Base-by-base conservation (phyloP, 1,140 invertebrate genomes). In the Hormaphis cornu region DNA sequence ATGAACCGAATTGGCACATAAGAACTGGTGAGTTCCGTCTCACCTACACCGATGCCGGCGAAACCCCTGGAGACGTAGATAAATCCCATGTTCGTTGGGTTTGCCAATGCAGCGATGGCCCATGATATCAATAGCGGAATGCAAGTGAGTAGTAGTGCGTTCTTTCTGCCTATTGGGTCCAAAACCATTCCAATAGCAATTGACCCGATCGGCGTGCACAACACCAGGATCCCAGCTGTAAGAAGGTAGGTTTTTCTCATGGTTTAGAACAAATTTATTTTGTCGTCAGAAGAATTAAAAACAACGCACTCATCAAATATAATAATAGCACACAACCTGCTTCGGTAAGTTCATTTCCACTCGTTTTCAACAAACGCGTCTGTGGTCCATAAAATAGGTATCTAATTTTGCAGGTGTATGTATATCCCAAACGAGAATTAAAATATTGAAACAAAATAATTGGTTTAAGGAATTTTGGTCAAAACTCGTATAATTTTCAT, bases 81-180 rank as follows among this genome's bases (percentile, higher is more conserved):
- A 5, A 73, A 54, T 69, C 42, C 40, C 4, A 74, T 46, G 14
- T 69, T 22, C 33, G 59, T 35, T 12, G 30, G 46, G 0, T 54
- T n/a, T 3, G 48, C 54, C 22, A 66, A 44, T 10, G 73, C 71
- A 20, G 76, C 73, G 4, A 87, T 54, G 8, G 83, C 72, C 83
- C 84, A 88, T n/a, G 85, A 82, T 44, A 81, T 58, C 3, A 83
- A 73, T 58, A 81, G 82, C 1, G 85, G 84, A 10, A 86, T 9
- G 16, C 80, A 81, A 1, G 81, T 79, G 0, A 83, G 37, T 14
- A 85, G 75, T 40, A 84, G 80, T 2, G 84, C 77, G 48, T 70
- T 75, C 76, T 83, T 87, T 6, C 87, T 75, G 2, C 87, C 87
- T 73, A 83, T 81, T 74, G 77, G 79, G 74, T 89, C 86, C 79